Evolutionary conservation across 2,797 vertebrate genomes (phyloP), one percentile per base, ranked within the genome.

Genomic region (Crocidura indochinensis): DNA sequence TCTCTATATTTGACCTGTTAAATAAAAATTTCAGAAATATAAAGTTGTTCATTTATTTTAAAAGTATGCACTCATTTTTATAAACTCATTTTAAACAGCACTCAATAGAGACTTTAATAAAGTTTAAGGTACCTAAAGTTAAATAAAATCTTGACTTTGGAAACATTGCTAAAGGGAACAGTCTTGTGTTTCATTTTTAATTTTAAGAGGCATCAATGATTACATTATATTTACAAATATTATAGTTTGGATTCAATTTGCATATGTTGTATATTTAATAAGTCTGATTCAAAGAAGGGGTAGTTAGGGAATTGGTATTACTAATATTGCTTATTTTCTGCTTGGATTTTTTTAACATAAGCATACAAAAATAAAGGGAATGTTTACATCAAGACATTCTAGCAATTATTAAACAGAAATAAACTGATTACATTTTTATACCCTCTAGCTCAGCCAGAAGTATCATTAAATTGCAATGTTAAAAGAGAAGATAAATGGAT

Each of bases 261-360:
- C 85, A 95, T 89, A 91, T 53, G 29, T 62, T 88, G 0, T 77
- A 49, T 86, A 78, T 82, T 95, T 93, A 91, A 90, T 84, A 91
- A 88, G 47, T 8, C 1, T 82, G 2, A 87, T 84, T 93, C 72
- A 91, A 94, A 95, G 64, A 24, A 75, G 75, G 24, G 0, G 24
- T 94, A 49, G 53, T 72, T 81, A 93, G 69, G 12, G 51, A 81
- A 71, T 49, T 93, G 29, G 2, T 29, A 68, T 88, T 91, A n/a
- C n/a, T 67, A 75, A 67, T 46, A 60, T 49, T 72, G 27, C 29
- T 76, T 85, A 76, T 83, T 90, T 90, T 90, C 46, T 67, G n/a
- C 27, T 89, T 94, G 26, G 27, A 78, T 75, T 27, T 91, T 87
- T 92, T 91, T 38, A 83, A 64, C 1, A 4, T 68, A 80, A 85